Evolutionary conservation across 1,140 invertebrate species (phyloP).

Genomic region (Dinoponera quadriceps): DNA sequence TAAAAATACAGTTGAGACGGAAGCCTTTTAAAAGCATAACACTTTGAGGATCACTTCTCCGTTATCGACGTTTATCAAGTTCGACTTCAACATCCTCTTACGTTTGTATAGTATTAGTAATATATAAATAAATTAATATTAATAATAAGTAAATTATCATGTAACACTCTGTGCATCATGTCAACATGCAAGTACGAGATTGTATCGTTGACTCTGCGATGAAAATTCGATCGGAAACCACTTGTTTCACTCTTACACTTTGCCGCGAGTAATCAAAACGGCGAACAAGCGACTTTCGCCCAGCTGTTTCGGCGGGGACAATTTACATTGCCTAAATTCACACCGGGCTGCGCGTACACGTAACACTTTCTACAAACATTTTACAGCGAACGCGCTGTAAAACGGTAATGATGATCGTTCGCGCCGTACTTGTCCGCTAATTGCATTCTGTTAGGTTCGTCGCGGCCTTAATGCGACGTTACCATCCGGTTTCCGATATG

Average conservation of each 20-base stretch:
- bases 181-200: not conserved
- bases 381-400: conserved; percentile 10
- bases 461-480: conserved; percentile 34
- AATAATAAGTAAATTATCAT: too few relatives aligned
- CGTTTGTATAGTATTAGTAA: too few relatives aligned
- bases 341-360: too few relatives aligned
- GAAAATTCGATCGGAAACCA: not conserved
- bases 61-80: too few relatives aligned
- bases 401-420: conserved; percentile 18
- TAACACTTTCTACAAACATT: not conserved
- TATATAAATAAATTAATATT: too few relatives aligned
- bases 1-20: too few relatives aligned
- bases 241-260: not conserved
- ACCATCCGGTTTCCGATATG: conserved; percentile 19
- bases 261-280: conserved; percentile 1
- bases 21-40: too few relatives aligned
- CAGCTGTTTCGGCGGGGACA: not conserved
- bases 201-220: not conserved
- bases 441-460: conserved; percentile 35
- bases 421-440: conserved; percentile 28
- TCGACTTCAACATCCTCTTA: too few relatives aligned
- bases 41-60: too few relatives aligned
- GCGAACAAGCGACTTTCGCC: not conserved
- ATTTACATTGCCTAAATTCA: conserved; percentile 22
- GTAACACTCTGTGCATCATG: too few relatives aligned